Conservation (phyloP, 2,797 vertebrate species). For the Nyctibius grandis region DNA sequence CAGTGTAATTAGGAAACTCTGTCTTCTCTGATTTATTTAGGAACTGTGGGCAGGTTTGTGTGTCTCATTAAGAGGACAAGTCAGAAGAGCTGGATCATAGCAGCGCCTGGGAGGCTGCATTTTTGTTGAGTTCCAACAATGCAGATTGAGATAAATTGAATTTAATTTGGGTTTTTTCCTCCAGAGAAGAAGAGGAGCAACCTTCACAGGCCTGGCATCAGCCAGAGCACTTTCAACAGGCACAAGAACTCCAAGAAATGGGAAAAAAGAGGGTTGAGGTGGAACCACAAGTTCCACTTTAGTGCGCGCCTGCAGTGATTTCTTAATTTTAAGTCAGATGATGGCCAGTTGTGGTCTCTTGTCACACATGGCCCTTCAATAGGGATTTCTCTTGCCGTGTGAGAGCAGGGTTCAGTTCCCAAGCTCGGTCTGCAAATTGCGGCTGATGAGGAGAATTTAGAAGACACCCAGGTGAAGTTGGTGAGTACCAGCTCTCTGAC, state of each 20-base stretch:
- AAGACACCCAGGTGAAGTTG: not conserved
- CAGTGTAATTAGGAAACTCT: not conserved
- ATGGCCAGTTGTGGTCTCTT: not conserved
- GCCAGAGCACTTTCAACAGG: not conserved
- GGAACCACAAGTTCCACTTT: not conserved
- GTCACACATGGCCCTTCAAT: not conserved
- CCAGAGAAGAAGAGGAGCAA: not conserved
- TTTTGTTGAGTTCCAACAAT: not conserved
- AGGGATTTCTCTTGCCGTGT: not conserved
- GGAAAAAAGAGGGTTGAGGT: not conserved
- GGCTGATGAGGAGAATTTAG: not conserved
- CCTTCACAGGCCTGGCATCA: not conserved
- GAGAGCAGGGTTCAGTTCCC: not conserved
- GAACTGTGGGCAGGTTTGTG: not conserved
- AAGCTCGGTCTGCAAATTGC: not conserved
- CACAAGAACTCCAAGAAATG: not conserved
- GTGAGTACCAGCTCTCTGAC: not conserved
- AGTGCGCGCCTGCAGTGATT: not conserved
- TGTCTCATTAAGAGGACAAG: accelerated
- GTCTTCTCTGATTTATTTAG: not conserved
- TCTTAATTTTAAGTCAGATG: not conserved
- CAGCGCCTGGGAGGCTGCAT: not conserved
- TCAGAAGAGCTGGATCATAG: not conserved
- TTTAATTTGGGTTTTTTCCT: not conserved
- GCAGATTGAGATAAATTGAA: not conserved